A percentile compares a stretch with the other conserved stretches of the same genome.
phyloP scores from a whole-genome alignment of 2,797 vertebrate genomes.

The Eulemur rubriventer region DNA sequence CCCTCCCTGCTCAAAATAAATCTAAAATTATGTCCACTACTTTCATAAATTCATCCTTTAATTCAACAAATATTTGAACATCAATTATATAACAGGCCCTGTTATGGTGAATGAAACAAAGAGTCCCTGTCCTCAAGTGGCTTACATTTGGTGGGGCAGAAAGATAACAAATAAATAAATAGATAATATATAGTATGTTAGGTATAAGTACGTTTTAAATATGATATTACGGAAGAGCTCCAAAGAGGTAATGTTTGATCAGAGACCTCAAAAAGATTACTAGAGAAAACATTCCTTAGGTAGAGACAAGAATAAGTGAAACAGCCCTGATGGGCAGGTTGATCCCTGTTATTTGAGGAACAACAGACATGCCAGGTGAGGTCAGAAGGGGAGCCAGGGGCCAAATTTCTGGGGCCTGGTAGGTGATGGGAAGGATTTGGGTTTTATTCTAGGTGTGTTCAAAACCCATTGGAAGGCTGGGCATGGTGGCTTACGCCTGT shows the following conservation, averaged over 20 bases:
- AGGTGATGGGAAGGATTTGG: not conserved
- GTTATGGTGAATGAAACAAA: not conserved
- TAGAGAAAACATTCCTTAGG: not conserved
- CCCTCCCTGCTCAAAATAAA: slow-evolving; percentile 21
- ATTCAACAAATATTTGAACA: not conserved
- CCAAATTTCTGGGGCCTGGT: not conserved
- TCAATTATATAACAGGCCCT: not conserved
- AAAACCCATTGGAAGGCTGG: not conserved
- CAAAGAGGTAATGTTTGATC: not conserved
- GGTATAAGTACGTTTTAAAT: not conserved
- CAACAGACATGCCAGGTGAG: not conserved
- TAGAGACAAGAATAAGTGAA: not conserved
- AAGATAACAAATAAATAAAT: not conserved
- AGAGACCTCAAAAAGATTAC: not conserved
- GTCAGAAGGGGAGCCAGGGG: not conserved
- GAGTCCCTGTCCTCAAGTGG: not conserved
- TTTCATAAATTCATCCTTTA: not conserved
- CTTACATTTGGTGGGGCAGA: not conserved
- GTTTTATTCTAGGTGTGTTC: not conserved
- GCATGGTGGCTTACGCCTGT: too few relatives aligned
- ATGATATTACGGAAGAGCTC: not conserved
- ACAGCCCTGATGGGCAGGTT: not conserved
- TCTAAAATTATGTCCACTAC: not conserved
- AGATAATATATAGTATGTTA: not conserved
- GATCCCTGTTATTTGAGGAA: not conserved